Percentiles rank a stretch among this genome's conserved stretches.
These are phyloP conservation scores for Cantharis nigra DNA, from an alignment of 2,888 invertebrate species.

Conservation along the genomic window DNA sequence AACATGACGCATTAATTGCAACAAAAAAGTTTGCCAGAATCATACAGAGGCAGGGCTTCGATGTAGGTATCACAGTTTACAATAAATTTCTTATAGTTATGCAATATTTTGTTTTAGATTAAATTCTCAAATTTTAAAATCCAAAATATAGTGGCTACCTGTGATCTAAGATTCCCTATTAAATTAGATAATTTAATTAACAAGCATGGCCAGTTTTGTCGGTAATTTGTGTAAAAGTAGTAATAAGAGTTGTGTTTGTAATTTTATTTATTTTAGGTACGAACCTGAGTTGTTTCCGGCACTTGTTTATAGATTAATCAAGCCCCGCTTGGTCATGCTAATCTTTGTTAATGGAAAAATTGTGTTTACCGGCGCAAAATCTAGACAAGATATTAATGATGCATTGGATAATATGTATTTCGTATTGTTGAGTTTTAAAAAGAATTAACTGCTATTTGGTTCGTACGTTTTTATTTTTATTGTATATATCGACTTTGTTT, in stretches of 20 bases:
- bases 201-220: slow-evolving; percentile 71
- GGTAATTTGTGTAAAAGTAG: slow-evolving; percentile 38
- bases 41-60: slow-evolving; percentile 79
- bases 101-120: slow-evolving; percentile 60
- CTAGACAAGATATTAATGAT: slow-evolving; percentile 87
- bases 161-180: slow-evolving; percentile 75
- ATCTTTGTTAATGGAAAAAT: slow-evolving; percentile 99
- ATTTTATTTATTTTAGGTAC: slow-evolving; percentile 65
- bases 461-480: neutral
- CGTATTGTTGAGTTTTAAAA: slow-evolving; percentile 90
- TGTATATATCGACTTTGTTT: neutral
- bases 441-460: slow-evolving; percentile 62
- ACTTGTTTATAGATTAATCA: slow-evolving; percentile 96
- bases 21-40: slow-evolving; percentile 82
- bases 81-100: neutral
- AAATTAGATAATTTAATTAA: slow-evolving; percentile 74
- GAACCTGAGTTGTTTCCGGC: slow-evolving; percentile 99
- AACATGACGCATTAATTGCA: slow-evolving; percentile 76
- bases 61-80: slow-evolving; percentile 58
- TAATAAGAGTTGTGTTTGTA: neutral
- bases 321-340: slow-evolving; percentile 91
- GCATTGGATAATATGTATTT: slow-evolving; percentile 95
- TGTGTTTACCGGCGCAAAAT: slow-evolving; percentile 96
- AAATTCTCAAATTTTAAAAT: slow-evolving; percentile 79
- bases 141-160: slow-evolving; percentile 78